phyloP scores from a whole-genome alignment of 2,113 vertebrate species.

The Oncorhynchus masou region DNA sequence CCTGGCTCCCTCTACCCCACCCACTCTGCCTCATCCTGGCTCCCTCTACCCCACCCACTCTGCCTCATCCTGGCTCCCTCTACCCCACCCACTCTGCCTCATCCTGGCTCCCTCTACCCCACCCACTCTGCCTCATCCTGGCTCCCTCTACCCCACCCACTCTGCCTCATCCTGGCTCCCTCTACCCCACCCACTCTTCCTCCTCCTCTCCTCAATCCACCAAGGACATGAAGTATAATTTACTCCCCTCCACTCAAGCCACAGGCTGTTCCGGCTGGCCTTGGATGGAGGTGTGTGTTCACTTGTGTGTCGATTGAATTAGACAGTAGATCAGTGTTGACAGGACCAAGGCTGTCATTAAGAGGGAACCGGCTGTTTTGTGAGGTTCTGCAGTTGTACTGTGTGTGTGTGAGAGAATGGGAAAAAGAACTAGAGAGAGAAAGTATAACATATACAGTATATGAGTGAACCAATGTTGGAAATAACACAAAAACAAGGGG shows the following conservation, averaged over 20 bases:
- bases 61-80: too few relatives aligned
- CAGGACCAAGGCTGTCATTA: conserved; percentile 41
- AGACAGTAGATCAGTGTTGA: conserved; percentile 55
- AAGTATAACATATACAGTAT: background rate
- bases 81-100: background rate
- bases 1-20: too few relatives aligned
- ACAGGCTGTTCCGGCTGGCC: background rate
- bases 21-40: too few relatives aligned
- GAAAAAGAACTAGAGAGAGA: background rate
- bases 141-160: too few relatives aligned
- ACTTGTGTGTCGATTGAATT: conserved; percentile 51
- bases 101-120: too few relatives aligned
- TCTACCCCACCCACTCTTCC: too few relatives aligned
- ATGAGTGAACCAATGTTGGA: conserved; percentile 17
- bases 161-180: background rate
- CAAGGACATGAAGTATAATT: background rate
- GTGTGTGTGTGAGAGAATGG: background rate
- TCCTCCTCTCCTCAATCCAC: background rate
- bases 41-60: too few relatives aligned
- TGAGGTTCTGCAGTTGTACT: conserved; percentile 47
- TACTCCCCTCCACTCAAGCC: background rate
- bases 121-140: background rate
- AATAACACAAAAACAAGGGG: conserved; percentile 45
- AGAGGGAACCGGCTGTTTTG: conserved; percentile 38
- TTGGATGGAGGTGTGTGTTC: conserved; percentile 6